phyloP scores from a whole-genome alignment of 2,888 invertebrate species.

The Gymnoscelis rufifasciata region DNA sequence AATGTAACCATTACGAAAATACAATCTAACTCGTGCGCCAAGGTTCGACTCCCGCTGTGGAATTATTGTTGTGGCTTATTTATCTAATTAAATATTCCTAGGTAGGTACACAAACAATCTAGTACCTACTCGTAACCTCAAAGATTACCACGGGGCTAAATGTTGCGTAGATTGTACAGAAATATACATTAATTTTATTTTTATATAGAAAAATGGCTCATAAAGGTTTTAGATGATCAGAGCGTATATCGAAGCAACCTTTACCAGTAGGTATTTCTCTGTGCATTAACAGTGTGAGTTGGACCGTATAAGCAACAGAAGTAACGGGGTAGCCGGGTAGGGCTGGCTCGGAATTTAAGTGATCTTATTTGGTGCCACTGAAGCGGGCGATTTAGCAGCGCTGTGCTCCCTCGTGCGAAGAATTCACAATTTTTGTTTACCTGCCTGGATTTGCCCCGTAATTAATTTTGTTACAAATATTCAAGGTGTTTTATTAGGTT shows the following conservation, averaged over 20 bases:
- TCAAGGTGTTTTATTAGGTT: neutral
- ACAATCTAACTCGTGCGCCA: constrained; percentile 17
- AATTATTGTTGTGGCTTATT: no score
- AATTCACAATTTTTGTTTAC: constrained; percentile 62
- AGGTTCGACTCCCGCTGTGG: no score
- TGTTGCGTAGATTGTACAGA: no score
- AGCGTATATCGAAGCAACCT: constrained; percentile 38
- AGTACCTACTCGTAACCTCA: no score
- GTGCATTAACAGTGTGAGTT: constrained; percentile 65
- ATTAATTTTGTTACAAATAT: constrained; percentile 55
- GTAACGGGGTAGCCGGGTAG: constrained; percentile 61
- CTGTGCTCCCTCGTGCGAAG: constrained; percentile 57
- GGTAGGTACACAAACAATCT: no score
- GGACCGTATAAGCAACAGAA: constrained; percentile 61
- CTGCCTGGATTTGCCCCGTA: constrained; percentile 55
- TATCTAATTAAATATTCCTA: no score
- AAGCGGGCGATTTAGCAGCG: constrained; percentile 57
- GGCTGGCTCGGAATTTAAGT: constrained; percentile 73
- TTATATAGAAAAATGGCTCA: no score
- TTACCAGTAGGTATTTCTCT: constrained; percentile 61
- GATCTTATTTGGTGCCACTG: constrained; percentile 67
- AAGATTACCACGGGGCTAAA: no score
- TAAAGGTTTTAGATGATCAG: neutral
- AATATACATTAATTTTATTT: no score
- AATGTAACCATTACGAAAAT: constrained; percentile 15